Percentiles rank a stretch among this genome's conserved stretches.
phyloP scores from a whole-genome alignment of 2,888 invertebrate genomes.

The Limnephilus rhombicus region DNA sequence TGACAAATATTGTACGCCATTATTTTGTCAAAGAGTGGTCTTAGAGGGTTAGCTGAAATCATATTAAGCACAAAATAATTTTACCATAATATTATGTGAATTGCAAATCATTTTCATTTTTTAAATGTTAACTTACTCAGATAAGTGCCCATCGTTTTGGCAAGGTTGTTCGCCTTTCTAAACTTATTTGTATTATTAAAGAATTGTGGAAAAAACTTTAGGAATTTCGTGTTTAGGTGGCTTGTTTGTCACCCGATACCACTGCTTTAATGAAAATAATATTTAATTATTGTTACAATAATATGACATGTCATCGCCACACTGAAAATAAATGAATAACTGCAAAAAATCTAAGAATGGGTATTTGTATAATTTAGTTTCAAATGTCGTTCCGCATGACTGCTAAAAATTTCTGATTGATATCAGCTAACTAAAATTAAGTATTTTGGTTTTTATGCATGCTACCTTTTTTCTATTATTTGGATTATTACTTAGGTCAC shows the following conservation, averaged over 20 bases:
- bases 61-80: neutral
- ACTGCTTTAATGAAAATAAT: neutral
- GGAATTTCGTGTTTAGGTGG: neutral
- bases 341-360: too few relatives aligned
- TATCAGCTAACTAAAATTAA: too few relatives aligned
- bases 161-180: neutral
- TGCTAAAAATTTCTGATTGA: too few relatives aligned
- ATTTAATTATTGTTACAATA: neutral
- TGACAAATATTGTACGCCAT: neutral
- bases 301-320: neutral
- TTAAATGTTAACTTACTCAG: neutral
- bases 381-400: too few relatives aligned
- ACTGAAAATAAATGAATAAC: too few relatives aligned
- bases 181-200: neutral
- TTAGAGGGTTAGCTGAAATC: neutral
- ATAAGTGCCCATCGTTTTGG: neutral
- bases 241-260: neutral
- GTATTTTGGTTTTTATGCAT: too few relatives aligned
- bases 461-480: too few relatives aligned
- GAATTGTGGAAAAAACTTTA: neutral
- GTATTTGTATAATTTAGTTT: too few relatives aligned
- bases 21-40: neutral
- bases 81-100: neutral
- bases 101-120: too few relatives aligned
- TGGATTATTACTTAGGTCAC: too few relatives aligned